Base-by-base conservation (phyloP, 2,888 invertebrate genomes). In the Apomyelois bistriatella region DNA sequence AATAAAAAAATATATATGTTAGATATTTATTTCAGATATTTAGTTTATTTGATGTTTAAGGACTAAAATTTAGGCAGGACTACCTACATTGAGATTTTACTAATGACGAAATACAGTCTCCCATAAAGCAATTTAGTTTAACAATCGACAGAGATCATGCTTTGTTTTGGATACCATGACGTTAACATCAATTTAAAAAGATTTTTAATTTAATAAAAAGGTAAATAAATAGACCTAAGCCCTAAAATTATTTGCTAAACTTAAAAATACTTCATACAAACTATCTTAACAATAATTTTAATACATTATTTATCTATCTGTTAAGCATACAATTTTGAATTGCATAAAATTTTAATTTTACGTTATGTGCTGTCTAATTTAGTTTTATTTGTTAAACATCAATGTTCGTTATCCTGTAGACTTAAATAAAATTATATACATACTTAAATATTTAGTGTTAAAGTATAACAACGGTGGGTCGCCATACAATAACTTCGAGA, bases 391-490 rank as follows among this genome's bases (percentile, higher is more conserved):
- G 22, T 22, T 22, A 3, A 3, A 5, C 22, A 5, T 22, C 5
- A 22, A 22, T 22, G 2, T 22, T n/a, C n/a, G n/a, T n/a, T n/a
- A n/a, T n/a, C n/a, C n/a, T n/a, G n/a, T n/a, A n/a, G n/a, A 22
- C 22, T 22, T 22, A 5, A 22, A 22, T 22, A 22, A n/a, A n/a
- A 22, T 22, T 22, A 22, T 22, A 3, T 1, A 7, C 32, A 32
- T 9, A 32, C 7, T 32, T 32, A 38, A 13, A 13, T 38, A 13
- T 6, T 7, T 13, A 13, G 2, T 41, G 22, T 35, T n/a, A 17
- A n/a, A 17, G 22, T 48, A 48, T 30, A 43, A 43, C 43, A 43
- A 43, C 43, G 30, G 42, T 42, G 42, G 42, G 43, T 43, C 28
- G 30, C 12, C 30, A 30, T 30, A 43, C 43, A 30, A 12, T 12